Percentiles rank a stretch among this genome's conserved stretches.
phyloP scores from a whole-genome alignment of 92 coral and sea anemone genomes.

The Phymanthus crucifer region DNA sequence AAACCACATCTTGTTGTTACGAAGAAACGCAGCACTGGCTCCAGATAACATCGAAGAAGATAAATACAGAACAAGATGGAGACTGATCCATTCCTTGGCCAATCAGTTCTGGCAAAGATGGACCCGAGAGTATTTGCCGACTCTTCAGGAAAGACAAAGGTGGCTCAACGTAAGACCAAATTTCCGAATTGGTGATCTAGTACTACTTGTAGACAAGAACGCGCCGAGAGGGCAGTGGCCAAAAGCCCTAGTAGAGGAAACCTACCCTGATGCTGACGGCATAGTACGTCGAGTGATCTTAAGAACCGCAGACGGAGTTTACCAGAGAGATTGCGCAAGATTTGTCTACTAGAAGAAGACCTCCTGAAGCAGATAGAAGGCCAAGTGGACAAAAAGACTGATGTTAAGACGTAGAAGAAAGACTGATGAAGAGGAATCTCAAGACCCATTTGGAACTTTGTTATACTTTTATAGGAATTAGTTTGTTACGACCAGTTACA shows the following conservation, averaged over 20 bases:
- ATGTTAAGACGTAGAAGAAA: too few relatives aligned
- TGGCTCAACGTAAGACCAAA: constrained; percentile 49
- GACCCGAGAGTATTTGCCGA: constrained; percentile 35
- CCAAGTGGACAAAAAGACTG: too few relatives aligned
- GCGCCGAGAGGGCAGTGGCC: constrained; percentile 55
- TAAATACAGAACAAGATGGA: constrained; percentile 54
- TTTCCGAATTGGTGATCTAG: constrained; percentile 44
- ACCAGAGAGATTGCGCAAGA: constrained; percentile 52
- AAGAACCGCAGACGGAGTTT: constrained; percentile 42
- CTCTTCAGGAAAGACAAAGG: constrained; percentile 54
- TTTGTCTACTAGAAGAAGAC: constrained; percentile 46
- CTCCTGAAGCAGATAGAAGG: too few relatives aligned
- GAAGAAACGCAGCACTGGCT: constrained; percentile 27
- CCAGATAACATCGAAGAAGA: constrained; percentile 32
- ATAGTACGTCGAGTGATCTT: constrained; percentile 50
- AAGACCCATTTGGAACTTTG: too few relatives aligned
- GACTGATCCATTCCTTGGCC: constrained; percentile 39
- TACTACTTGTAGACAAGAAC: constrained; percentile 37
- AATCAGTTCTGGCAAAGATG: constrained; percentile 52
- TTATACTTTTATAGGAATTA: too few relatives aligned
- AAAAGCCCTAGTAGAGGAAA: constrained; percentile 49
- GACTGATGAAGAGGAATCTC: too few relatives aligned
- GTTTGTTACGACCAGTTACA: too few relatives aligned
- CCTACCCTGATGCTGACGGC: constrained; percentile 45
- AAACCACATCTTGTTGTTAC: constrained; percentile 37